Base-by-base conservation (phyloP, 64 coral and sea anemone species). In the Dendronephthya gigantea region DNA sequence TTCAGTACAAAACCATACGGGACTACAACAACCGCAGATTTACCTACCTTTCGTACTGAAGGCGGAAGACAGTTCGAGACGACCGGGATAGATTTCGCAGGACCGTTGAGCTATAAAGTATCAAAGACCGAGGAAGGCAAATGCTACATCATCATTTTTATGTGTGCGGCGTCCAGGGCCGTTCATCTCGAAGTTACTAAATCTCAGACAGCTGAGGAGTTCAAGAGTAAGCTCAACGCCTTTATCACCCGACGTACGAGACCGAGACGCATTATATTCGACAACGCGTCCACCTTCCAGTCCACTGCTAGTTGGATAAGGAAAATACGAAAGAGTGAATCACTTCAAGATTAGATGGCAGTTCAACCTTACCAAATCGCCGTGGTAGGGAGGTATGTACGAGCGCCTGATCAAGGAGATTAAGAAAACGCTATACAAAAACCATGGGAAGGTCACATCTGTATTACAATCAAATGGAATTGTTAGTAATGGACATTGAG, bases 61-160 rank as follows among this genome's bases (percentile, higher is more conserved):
- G 14, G 38, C 28, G 49, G 86, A 6, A 49, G 86, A 90, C 92
- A 88, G 56, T 94, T 90, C 48, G 37, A 94, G 66, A 85, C 85
- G 7, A 89, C 83, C 23, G 92, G 86, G n/a, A n/a, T n/a, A n/a
- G n/a, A n/a, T n/a, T n/a, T n/a, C n/a, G n/a, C n/a, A n/a, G n/a
- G n/a, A 35, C 92, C 92, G 0, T 82, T 94, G 25, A 45, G 40
- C 10, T 94, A 91, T 86, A 94, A 91, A 76, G 69, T 88, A 40
- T 70, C 69, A 0, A 83, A 86, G 55, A 66, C 83, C 27, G 87
- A 86, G 62, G 35, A 83, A 12, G 83, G 83, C 17, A 94, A 94
- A 70, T 88, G 83, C 13, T 86, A 94, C 36, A 86, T 94, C 9
- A 38, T 90, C 8, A 83, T 94, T 68, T 94, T 94, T 56, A 94